Base-by-base conservation (phyloP, 2,888 invertebrate genomes). In the Cosmia trapezina region DNA sequence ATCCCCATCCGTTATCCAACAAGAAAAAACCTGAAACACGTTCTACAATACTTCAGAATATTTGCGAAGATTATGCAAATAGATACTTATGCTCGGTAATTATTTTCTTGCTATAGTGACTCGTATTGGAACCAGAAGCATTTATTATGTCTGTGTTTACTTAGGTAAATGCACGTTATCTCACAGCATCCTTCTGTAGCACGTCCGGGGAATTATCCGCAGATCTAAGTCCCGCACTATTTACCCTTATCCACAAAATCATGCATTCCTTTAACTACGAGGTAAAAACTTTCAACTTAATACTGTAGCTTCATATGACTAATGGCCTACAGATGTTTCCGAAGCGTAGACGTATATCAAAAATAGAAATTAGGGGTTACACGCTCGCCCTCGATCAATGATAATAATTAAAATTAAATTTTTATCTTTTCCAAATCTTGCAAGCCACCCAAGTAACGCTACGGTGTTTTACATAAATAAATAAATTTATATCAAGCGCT, bases 291-390 rank as follows among this genome's bases (percentile, higher is more conserved):
- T 89, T 89, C 78, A 80, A 87, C 83, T 83, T 89, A 89, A 91
- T 88, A 85, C 88, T 88, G 66, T 77, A 88, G 91, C 92, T 93
- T 92, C 89, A 90, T 92, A 92, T 93, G 92, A 94, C 89, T 94
- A 94, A 94, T 93, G 86, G 91, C 86, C 86, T 86, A 91, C 95
- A 95, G 94, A 94, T 95, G 94, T 92, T 92, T 89, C 79, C 69
- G 70, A 84, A 72, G 83, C 87, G 79, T 75, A 76, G 64, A 74
- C 85, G 88, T 92, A 89, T 89, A 92, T 94, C 92, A 93, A 92
- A 94, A 95, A 93, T 94, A 95, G 92, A 94, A 94, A 94, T 95
- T 94, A 93, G 93, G 94, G 95, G 94, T 94, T 94, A 89, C 86
- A 88, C 88, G 91, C 89, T 88, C 90, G 90, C 91, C 92, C 93